Conservation (phyloP, 1,140 invertebrate genomes). For the Diabrotica undecimpunctata region DNA sequence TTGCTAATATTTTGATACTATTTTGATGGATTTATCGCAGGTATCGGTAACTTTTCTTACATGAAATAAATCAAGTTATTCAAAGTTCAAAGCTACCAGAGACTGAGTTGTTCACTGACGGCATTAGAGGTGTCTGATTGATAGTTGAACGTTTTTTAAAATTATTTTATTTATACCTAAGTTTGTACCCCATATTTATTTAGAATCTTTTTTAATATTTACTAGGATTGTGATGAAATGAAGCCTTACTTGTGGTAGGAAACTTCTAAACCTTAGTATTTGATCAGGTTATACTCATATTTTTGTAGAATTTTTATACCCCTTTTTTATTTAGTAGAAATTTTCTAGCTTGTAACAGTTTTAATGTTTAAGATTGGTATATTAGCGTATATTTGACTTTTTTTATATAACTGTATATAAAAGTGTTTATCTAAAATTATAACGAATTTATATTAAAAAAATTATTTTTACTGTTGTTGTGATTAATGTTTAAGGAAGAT, state of each 20-base stretch:
- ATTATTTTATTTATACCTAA: background rate
- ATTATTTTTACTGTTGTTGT: background rate
- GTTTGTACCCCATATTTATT: too few species aligned
- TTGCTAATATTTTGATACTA: too few species aligned
- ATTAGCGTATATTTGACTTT: background rate
- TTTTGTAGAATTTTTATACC: constrained; percentile 3
- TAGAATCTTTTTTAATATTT: background rate
- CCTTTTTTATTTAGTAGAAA: background rate
- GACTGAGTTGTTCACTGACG: too few species aligned
- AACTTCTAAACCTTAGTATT: background rate
- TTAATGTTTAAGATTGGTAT: too few species aligned
- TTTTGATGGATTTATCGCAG: too few species aligned
- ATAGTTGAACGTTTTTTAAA: background rate
- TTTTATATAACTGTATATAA: background rate
- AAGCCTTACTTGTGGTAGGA: background rate
- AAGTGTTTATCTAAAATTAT: background rate
- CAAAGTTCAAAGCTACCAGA: too few species aligned
- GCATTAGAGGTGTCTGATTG: too few species aligned
- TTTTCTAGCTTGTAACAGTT: too few species aligned
- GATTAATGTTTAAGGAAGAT: background rate
- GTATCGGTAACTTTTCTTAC: too few species aligned
- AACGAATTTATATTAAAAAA: background rate
- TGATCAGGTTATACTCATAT: constrained; percentile 1
- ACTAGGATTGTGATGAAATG: constrained; percentile 1
- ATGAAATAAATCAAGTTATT: too few species aligned